These are phyloP conservation scores for Ganaspis brasiliensis DNA, from an alignment of 2,888 invertebrate genomes.

Conservation along the genomic window DNA sequence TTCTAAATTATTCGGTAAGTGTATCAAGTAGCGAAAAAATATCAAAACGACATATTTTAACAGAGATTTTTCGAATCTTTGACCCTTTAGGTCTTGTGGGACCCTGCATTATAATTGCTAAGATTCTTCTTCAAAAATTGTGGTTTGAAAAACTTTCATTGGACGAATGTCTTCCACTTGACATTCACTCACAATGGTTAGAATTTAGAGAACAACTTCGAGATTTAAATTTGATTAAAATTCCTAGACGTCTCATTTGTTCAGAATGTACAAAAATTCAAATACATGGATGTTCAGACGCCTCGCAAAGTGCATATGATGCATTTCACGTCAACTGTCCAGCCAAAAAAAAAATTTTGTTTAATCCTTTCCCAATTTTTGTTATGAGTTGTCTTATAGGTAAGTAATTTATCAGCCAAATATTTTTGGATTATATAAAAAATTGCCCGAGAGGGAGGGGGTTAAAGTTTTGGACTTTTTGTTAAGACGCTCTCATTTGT, in stretches of 20 bases:
- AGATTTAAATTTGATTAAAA: background rate
- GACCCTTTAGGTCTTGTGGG: constrained; percentile 44
- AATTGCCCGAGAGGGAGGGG: no score
- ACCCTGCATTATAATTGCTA: constrained; percentile 41
- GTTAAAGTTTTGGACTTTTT: no score
- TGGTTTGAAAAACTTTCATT: constrained; percentile 44
- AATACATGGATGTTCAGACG: background rate
- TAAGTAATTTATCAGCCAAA: no score
- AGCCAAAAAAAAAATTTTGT: no score
- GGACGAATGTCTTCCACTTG: constrained; percentile 22
- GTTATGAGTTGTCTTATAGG: no score
- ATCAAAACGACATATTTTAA: background rate
- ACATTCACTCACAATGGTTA: background rate
- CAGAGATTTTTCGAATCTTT: constrained; percentile 40
- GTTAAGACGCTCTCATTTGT: no score
- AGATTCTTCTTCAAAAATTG: constrained; percentile 34
- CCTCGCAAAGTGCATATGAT: background rate
- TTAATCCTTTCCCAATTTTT: no score
- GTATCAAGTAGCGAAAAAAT: background rate
- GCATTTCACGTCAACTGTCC: no score
- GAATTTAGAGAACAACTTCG: background rate
- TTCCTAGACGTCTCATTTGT: background rate
- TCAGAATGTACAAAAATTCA: background rate
- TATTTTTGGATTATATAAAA: no score
- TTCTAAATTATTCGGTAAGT: background rate